Conservation (phyloP, 2,113 vertebrate species). For the Pongo abelii region DNA sequence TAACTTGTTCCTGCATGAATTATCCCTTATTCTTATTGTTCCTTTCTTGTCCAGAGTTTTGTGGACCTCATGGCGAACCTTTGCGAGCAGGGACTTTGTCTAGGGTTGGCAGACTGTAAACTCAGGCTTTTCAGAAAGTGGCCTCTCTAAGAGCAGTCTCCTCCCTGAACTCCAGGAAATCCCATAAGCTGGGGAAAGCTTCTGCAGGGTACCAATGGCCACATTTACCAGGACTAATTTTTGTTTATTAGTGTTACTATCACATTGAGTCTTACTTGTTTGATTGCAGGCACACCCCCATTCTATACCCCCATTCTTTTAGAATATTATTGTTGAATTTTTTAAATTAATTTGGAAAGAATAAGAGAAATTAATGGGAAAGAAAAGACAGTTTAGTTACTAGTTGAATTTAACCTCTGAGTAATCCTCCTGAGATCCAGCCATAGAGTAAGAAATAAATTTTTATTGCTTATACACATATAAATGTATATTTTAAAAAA, state of each 20-base stretch:
- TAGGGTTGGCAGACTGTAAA: not conserved
- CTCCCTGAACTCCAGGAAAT: not conserved
- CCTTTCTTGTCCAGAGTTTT: not conserved
- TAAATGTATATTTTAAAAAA: not conserved
- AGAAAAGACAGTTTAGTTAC: not conserved
- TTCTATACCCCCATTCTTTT: not conserved
- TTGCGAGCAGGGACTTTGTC: not conserved
- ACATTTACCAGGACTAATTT: not conserved
- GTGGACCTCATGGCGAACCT: not conserved
- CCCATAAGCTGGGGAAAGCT: not conserved
- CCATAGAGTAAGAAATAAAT: not conserved
- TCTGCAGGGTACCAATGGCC: not conserved
- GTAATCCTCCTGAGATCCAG: not conserved
- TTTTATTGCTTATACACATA: not conserved
- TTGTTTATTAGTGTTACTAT: not conserved
- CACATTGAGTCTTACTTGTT: not conserved
- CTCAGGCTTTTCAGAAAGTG: not conserved
- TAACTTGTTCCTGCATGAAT: not conserved
- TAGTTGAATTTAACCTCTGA: not conserved
- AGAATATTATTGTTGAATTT: slow-evolving; percentile 27
- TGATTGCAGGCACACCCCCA: not conserved
- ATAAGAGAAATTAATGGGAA: slow-evolving; percentile 11
- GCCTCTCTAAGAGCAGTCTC: not conserved
- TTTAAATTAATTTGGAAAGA: slow-evolving; percentile 23
- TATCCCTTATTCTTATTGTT: not conserved